Conservation (phyloP, 2,888 invertebrate species). For the Polydrusus tereticollis region DNA sequence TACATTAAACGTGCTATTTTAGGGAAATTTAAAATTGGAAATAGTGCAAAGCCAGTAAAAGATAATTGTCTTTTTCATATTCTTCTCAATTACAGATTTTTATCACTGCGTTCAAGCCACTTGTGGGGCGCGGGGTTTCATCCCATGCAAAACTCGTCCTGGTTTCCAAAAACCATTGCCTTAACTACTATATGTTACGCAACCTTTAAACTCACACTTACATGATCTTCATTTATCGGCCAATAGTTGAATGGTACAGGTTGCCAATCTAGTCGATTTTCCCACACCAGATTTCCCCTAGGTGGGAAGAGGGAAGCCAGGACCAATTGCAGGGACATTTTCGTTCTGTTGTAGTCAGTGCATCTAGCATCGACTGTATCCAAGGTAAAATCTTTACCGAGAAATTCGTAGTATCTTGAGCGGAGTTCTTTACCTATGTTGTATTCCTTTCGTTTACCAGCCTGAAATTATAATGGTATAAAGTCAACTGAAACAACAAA, state of each 20-base stretch:
- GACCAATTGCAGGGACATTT: conserved; percentile 78
- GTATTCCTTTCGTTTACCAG: conserved; percentile 65
- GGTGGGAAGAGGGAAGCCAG: conserved; percentile 80
- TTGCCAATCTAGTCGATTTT: conserved; percentile 61
- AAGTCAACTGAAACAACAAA: neutral
- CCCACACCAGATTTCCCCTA: conserved; percentile 70
- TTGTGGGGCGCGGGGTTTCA: too few species aligned
- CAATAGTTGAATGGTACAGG: conserved; percentile 59
- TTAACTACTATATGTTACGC: too few species aligned
- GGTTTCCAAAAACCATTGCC: too few species aligned
- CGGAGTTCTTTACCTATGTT: conserved; percentile 75
- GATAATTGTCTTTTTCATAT: too few species aligned
- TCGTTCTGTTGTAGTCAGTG: conserved; percentile 79
- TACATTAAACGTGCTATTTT: too few species aligned
- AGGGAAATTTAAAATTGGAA: too few species aligned
- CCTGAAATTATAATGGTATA: conserved; percentile 51
- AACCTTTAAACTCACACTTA: too few species aligned
- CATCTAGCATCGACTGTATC: conserved; percentile 74
- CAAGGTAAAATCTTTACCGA: conserved; percentile 71
- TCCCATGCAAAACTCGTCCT: too few species aligned
- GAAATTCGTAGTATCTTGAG: conserved; percentile 73
- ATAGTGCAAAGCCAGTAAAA: too few species aligned
- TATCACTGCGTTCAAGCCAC: too few species aligned
- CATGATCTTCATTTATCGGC: conserved; percentile 53
- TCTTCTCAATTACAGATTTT: too few species aligned